Base-by-base conservation (phyloP, 2,797 vertebrate genomes). In the Argentina silus region DNA sequence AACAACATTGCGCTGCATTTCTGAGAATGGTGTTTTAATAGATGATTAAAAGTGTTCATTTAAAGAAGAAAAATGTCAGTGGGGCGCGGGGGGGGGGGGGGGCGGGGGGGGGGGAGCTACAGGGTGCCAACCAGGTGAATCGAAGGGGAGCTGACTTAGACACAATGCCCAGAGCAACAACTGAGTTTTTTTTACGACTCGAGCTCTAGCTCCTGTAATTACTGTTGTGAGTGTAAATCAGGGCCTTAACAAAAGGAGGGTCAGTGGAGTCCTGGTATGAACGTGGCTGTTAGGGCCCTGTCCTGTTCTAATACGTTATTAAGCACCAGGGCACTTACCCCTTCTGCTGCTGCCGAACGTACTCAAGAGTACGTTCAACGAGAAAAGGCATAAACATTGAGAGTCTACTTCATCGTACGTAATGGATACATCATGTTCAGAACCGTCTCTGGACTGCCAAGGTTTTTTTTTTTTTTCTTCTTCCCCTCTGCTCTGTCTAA, bases 11-110 rank as follows among this genome's bases (percentile, higher is more conserved):
- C 15, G 3, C 68, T 61, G 43, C 45, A 27, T 70, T 63, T 53
- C 23, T 63, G 10, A 53, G 14, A 64, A 72, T 64, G 60, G 27
- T 10, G 53, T 72, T 72, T 64, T 63, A 63, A 72, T 64, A 64
- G 60, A 55, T 27, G 0, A 67, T 67, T 36, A 67, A 67, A 67
- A 50, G 6, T 43, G 7, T 23, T 72, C 42, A 70, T 63, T 72
- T 42, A 9, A n/a, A 50, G 45, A 59, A 50, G 50, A 44, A 27
- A 19, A 72, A 7, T 12, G 5, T 43, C n/a, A 36, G 27, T 2
- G 17, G 10, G 48, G 15, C 21, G 7, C 12, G 23, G 60, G 21
- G n/a, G 15, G 8, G 36, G 47, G 14, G 15, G n/a, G 48, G 11
- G n/a, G 50, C n/a, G 15, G 48, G n/a, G 47, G 48, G 48, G 44